Base-by-base conservation (phyloP, 2,113 vertebrate species). In the Ellobius talpinus region DNA sequence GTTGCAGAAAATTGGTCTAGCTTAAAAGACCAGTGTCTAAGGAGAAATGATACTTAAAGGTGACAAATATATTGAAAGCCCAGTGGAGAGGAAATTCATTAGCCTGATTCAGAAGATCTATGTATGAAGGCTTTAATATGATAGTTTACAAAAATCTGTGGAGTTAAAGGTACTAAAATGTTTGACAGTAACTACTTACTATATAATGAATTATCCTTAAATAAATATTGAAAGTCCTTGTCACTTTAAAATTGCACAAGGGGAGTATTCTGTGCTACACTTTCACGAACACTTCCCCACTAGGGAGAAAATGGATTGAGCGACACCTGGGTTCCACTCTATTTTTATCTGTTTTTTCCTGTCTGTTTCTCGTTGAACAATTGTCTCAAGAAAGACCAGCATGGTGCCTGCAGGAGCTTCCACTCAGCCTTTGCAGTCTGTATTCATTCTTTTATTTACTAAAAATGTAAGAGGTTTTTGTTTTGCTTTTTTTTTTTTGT, bases 351-450 rank as follows among this genome's bases (percentile, higher is more conserved):
- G 29, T 93, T 79, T 92, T 47, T 89, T 70, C 45, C 24, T 94
- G 0, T 63, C 23, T 87, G 66, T 78, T 31, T 70, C 45, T 94
- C 74, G 26, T 1, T 91, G 31, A 92, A 84, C 42, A 87, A 66
- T 86, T 92, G 47, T 76, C 61, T 98, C 88, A 45, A 70, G 88
- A 72, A 96, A 84, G 77, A 96, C 78, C 73, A 94, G 90, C 96
- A 65, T 87, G 73, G 70, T 82, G 26, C 88, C 93, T 63, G 50
- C 78, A 91, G 79, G 89, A 96, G 94, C 86, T 93, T 91, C 63
- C 29, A 29, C 74, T 91, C 70, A 47, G 47, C 36, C 97, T 63
- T 66, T 0, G 0, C 33, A 0, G 36, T 73, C 74, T 65, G 74
- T 55, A 77, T 95, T 97, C 68, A 39, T 86, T 91, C 52, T 93